These are phyloP conservation scores for Poeciliopsis retropinna DNA, from an alignment of 2,113 vertebrate species.

Conservation along the genomic window DNA sequence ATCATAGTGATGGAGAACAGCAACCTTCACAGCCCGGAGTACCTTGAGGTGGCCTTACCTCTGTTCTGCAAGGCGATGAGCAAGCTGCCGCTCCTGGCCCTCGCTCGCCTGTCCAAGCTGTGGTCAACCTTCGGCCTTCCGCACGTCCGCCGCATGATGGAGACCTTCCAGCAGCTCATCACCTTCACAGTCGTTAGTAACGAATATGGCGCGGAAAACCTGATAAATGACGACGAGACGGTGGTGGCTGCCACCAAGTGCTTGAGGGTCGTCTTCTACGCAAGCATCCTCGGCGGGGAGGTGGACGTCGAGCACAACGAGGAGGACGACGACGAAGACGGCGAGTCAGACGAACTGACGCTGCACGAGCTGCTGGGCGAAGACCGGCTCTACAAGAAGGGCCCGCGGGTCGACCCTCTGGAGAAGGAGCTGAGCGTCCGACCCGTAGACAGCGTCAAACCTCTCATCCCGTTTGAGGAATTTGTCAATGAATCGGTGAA, in stretches of 20 bases:
- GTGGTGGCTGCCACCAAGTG: constrained; percentile 96
- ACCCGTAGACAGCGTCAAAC: constrained; percentile 88
- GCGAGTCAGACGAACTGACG: constrained; percentile 90
- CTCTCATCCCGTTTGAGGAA: constrained; percentile 94
- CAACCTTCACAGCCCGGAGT: constrained; percentile 98
- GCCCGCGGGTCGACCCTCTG: constrained; percentile 90
- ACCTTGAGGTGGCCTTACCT: constrained; percentile 93
- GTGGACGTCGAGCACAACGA: constrained; percentile 92
- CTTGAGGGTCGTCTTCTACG: constrained; percentile 98
- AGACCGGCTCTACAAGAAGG: constrained; percentile 93
- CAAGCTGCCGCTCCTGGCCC: constrained; percentile 90
- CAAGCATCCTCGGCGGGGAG: constrained; percentile 92
- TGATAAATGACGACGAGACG: constrained; percentile 95
- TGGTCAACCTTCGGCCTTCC: constrained; percentile 89
- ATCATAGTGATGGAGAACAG: constrained; percentile 96
- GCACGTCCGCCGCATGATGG: constrained; percentile 93
- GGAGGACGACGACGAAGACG: constrained; percentile 93
- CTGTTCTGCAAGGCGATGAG: constrained; percentile 99
- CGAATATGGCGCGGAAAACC: constrained; percentile 90
- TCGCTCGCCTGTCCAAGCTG: constrained; percentile 88
- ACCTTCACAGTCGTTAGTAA: constrained; percentile 98
- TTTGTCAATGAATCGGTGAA: constrained; percentile 97
- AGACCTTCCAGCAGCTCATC: constrained; percentile 99
- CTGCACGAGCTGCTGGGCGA: constrained; percentile 96
- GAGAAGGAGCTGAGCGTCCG: constrained; percentile 94